A percentile compares a stretch with the other conserved stretches of the same genome.
Conservation (phyloP, 2,113 vertebrate genomes). For the Tyrannus savana region DNA sequence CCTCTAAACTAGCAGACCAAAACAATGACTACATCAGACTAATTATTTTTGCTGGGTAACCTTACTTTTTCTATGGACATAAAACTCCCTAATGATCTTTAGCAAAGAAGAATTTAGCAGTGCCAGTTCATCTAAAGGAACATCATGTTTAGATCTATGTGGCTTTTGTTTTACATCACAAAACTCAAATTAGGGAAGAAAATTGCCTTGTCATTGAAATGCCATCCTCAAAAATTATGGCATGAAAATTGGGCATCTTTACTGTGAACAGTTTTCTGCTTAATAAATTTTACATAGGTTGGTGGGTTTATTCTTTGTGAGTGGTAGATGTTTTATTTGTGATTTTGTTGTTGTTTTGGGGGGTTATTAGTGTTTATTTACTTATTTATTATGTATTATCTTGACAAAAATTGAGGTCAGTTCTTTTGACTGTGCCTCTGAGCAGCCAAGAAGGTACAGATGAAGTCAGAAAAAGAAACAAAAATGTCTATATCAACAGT, state of each 20-base stretch:
- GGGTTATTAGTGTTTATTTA: not conserved
- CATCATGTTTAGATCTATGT: fast-evolving
- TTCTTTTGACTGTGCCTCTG: not conserved
- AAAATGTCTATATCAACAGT: not conserved
- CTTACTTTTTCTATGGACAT: not conserved
- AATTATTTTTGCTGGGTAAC: not conserved
- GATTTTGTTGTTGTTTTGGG: too few relatives aligned
- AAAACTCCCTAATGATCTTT: not conserved
- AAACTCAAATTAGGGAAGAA: not conserved
- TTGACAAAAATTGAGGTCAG: not conserved
- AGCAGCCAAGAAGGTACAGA: not conserved
- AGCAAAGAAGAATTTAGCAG: not conserved
- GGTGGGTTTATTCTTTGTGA: not conserved
- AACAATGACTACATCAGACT: not conserved
- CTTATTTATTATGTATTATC: not conserved
- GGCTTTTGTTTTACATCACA: fast-evolving
- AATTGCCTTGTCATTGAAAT: not conserved
- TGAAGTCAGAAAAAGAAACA: not conserved
- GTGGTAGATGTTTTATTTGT: not conserved
- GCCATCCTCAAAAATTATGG: not conserved
- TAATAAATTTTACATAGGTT: not conserved
- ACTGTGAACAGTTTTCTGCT: not conserved
- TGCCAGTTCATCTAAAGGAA: not conserved
- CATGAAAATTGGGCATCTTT: not conserved
- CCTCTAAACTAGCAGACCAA: not conserved